Base-by-base conservation (phyloP, 2,113 vertebrate genomes). In the Callipepla squamata region DNA sequence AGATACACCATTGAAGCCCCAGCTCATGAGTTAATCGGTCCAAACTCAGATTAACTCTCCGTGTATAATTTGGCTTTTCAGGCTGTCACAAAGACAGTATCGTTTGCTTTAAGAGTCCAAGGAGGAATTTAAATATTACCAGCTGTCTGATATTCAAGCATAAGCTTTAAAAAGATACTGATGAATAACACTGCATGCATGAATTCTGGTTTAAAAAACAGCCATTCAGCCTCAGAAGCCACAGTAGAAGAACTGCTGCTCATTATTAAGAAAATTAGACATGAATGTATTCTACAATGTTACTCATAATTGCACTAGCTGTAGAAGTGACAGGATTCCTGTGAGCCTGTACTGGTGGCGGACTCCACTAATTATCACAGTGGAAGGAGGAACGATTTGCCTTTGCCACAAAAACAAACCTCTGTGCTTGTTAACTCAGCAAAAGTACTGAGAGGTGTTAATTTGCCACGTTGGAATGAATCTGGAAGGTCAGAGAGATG, bases 311-410 rank as follows among this genome's bases (percentile, higher is more conserved):
- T 91, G 58, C 23, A 62, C 40, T 11, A 85, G 66, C 36, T 17
- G 9, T 0, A 80, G 80, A 82, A 80, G 72, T 50, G 67, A 69
- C 50, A 87, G 42, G 67, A 28, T 53, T 80, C 82, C 81, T 73
- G 48, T 58, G 82, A 95, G 79, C 72, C 59, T 4, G 0, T 50
- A 20, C 45, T 55, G 48, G 58, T 79, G 18, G 68, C 87, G 67
- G 70, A 85, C 87, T 68, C 78, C 47, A 57, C 78, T 87, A 76
- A 91, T 89, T 94, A 92, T 66, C 92, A 66, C 90, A 76, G 85
- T 50, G 30, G 72, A 92, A 91, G 40, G 30, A 87, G n/a, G 59
- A 91, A 66, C n/a, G 5, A 82, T 77, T 85, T 92, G 26, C 62
- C 22, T 87, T 81, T 62, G 58, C 47, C 78, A 91, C n/a, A 76